These are phyloP conservation scores for Polia nebulosa DNA, from an alignment of 2,888 invertebrate genomes.

Conservation along the genomic window DNA sequence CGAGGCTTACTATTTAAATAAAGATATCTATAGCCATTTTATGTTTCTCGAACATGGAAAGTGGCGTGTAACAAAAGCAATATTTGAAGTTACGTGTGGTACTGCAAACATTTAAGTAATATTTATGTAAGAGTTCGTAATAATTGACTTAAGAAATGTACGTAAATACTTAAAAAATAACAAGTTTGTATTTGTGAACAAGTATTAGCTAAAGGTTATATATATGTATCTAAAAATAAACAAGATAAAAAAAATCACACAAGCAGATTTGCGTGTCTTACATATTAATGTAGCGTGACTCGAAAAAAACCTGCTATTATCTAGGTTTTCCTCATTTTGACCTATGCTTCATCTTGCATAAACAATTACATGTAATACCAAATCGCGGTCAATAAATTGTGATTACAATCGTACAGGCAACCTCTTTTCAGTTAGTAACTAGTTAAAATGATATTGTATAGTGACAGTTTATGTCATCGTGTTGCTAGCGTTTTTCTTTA, in stretches of 20 bases:
- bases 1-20: constrained; percentile 37
- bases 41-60: constrained; percentile 56
- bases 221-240: constrained; percentile 22
- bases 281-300: not conserved
- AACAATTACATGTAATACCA: constrained; percentile 36
- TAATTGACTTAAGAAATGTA: constrained; percentile 22
- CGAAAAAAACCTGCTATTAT: not conserved
- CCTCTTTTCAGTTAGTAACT: constrained; percentile 43
- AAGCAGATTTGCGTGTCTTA: constrained; percentile 16
- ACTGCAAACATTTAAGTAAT: constrained; percentile 51
- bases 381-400: constrained; percentile 42
- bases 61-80: constrained; percentile 55
- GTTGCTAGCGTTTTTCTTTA: constrained; percentile 29
- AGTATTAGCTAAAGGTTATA: constrained; percentile 5
- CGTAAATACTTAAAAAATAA: constrained; percentile 41
- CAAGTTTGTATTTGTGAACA: constrained; percentile 21
- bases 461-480: constrained; percentile 48
- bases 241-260: constrained; percentile 7
- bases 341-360: constrained; percentile 39
- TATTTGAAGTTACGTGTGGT: constrained; percentile 56
- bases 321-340: constrained; percentile 5
- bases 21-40: constrained; percentile 36
- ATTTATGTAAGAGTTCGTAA: constrained; percentile 49
- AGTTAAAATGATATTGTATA: constrained; percentile 55
- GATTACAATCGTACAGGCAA: constrained; percentile 41